Evolutionary conservation across 2,113 vertebrate species (phyloP).

Genomic region (Xenopus laevis): DNA sequence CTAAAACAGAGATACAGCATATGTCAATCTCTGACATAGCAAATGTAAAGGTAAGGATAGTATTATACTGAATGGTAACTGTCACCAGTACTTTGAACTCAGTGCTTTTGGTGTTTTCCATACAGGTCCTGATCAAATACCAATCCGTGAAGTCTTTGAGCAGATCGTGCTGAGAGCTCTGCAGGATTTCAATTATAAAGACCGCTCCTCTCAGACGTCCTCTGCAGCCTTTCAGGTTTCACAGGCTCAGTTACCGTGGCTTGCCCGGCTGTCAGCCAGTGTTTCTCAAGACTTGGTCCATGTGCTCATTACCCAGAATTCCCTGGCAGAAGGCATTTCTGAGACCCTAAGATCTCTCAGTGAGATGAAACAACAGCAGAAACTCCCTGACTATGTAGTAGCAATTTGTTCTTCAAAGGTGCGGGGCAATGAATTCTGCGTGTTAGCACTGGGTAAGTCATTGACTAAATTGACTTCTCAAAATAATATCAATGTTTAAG

Average conservation of each 20-base stretch:
- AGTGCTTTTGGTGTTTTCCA: slow-evolving; percentile 37
- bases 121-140: slow-evolving; percentile 85
- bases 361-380: slow-evolving; percentile 79
- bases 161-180: slow-evolving; percentile 92
- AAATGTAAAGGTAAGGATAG: too few relatives aligned
- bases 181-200: slow-evolving; percentile 73
- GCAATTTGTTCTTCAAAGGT: slow-evolving; percentile 86
- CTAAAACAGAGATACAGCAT: too few relatives aligned
- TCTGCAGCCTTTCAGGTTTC: slow-evolving; percentile 69
- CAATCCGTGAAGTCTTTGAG: slow-evolving; percentile 94
- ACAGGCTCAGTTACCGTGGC: slow-evolving; percentile 87
- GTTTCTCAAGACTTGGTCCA: slow-evolving; percentile 91
- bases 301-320: slow-evolving; percentile 86
- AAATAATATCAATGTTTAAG: too few relatives aligned
- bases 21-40: too few relatives aligned
- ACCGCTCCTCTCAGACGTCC: slow-evolving; percentile 63
- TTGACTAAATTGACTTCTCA: background rate
- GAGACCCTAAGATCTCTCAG: slow-evolving; percentile 86
- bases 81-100: too few relatives aligned
- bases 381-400: slow-evolving; percentile 87
- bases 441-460: slow-evolving; percentile 86
- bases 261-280: slow-evolving; percentile 90
- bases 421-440: slow-evolving; percentile 89
- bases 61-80: too few relatives aligned
- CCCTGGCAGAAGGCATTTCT: slow-evolving; percentile 91